phyloP scores from a whole-genome alignment of 1,140 invertebrate genomes.

The Brachystomella parvula region DNA sequence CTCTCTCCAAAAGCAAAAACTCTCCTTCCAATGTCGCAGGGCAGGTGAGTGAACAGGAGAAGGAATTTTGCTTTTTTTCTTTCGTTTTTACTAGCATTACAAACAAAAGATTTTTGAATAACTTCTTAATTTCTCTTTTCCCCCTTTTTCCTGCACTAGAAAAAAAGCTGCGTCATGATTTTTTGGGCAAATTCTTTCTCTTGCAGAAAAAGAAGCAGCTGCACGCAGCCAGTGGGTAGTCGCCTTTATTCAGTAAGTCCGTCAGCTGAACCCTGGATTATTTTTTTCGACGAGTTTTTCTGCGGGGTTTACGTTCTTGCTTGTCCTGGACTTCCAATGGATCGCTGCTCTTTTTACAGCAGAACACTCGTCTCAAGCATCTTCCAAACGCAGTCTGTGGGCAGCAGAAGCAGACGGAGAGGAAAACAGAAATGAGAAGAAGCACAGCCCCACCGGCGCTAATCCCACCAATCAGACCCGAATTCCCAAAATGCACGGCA shows the following conservation, averaged over 20 bases:
- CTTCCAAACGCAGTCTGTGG: not conserved
- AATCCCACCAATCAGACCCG: not conserved
- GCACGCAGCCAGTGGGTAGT: too few relatives aligned
- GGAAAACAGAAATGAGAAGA: not conserved
- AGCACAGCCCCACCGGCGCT: not conserved
- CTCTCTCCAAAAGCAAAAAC: too few relatives aligned
- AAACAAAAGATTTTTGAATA: too few relatives aligned
- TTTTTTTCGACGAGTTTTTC: not conserved
- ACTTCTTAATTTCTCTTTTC: too few relatives aligned
- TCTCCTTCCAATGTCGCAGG: too few relatives aligned
- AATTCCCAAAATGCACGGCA: too few relatives aligned
- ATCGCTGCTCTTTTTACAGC: not conserved
- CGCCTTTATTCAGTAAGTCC: too few relatives aligned
- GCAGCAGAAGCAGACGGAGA: not conserved
- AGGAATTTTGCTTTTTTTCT: too few relatives aligned
- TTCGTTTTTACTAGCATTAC: too few relatives aligned
- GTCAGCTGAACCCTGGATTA: not conserved
- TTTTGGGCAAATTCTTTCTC: not conserved
- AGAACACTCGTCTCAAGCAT: not conserved
- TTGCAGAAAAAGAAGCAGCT: not conserved
- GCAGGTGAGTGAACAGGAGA: too few relatives aligned
- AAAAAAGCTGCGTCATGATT: too few relatives aligned
- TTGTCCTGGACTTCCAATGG: not conserved
- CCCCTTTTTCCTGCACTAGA: too few relatives aligned
- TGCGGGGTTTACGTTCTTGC: not conserved